Evolutionary conservation across 2,888 invertebrate species (phyloP).

Genomic region (Perdita meconis): DNA sequence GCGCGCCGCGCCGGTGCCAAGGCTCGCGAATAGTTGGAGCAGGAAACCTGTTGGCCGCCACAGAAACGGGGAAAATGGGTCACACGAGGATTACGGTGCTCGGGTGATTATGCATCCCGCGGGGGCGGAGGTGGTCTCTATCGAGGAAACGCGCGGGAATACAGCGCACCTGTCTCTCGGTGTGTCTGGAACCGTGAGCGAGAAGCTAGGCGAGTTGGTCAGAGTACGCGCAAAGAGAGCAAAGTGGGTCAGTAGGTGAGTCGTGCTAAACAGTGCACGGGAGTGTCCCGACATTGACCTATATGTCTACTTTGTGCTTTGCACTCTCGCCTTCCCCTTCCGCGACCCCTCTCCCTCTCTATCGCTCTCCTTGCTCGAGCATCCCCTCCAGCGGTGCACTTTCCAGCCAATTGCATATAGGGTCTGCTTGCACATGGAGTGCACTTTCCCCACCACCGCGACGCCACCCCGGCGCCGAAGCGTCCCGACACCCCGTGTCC

Average conservation of each 20-base stretch:
- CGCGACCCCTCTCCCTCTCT: constrained; percentile 51
- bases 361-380: constrained; percentile 44
- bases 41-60: constrained; percentile 40
- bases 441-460: constrained; percentile 67
- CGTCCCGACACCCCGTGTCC: constrained; percentile 40
- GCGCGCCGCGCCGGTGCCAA: neutral
- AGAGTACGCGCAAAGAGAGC: constrained; percentile 67
- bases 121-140: constrained; percentile 26
- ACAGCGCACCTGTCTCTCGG: constrained; percentile 18
- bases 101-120: constrained; percentile 24
- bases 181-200: constrained; percentile 39
- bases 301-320: constrained; percentile 74
- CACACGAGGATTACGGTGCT: constrained; percentile 21
- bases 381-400: constrained; percentile 69
- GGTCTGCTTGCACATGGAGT: constrained; percentile 64
- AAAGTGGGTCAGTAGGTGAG: constrained; percentile 80
- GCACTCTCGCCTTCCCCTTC: constrained; percentile 67
- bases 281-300: constrained; percentile 80
- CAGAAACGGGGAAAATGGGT: constrained; percentile 36
- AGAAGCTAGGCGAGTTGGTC: constrained; percentile 57
- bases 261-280: constrained; percentile 76
- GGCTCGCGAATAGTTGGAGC: neutral
- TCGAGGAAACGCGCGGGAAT: constrained; percentile 26
- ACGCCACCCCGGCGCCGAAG: constrained; percentile 65
- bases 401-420: constrained; percentile 74